Evolutionary conservation across 2,888 invertebrate species (phyloP).

Genomic region (Myopa tessellatipennis): DNA sequence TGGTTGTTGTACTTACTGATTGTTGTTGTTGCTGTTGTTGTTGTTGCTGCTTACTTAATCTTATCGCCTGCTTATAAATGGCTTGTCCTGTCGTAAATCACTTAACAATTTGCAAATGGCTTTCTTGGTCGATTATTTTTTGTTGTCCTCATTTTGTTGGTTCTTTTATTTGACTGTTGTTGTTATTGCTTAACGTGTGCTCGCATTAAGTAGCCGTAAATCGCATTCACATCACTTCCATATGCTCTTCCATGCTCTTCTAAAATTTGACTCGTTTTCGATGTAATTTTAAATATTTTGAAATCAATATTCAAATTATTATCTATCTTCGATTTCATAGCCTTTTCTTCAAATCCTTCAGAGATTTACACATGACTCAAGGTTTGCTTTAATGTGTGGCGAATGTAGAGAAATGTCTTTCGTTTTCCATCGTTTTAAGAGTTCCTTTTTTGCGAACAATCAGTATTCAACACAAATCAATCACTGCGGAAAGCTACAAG

Average conservation of each 20-base stretch:
- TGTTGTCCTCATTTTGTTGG: conserved; percentile 2
- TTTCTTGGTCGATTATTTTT: conserved; percentile 33
- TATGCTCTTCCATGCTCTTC: conserved; percentile 43
- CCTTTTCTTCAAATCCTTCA: too few relatives aligned
- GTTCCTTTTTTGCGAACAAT: neutral
- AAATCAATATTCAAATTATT: neutral
- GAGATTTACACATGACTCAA: too few relatives aligned
- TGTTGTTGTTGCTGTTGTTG: conserved; percentile 4
- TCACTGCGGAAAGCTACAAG: neutral
- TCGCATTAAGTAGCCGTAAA: conserved; percentile 63
- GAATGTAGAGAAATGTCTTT: neutral
- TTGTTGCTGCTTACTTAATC: conserved; percentile 55
- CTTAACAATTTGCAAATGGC: conserved; percentile 67
- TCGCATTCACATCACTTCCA: conserved; percentile 60
- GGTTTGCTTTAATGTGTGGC: neutral
- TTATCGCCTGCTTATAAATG: conserved; percentile 63
- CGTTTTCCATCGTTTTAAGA: too few relatives aligned
- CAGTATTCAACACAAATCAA: neutral
- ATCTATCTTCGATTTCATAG: too few relatives aligned
- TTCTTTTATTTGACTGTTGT: conserved; percentile 24
- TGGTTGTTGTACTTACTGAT: neutral
- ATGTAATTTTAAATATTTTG: conserved; percentile 46
- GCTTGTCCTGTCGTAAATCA: conserved; percentile 68
- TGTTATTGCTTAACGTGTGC: conserved; percentile 55
- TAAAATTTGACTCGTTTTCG: too few relatives aligned